Evolutionary conservation across 1,140 invertebrate species (phyloP), one percentile per base, ranked within the genome.

Genomic region (Gonioctena quinquepunctata): DNA sequence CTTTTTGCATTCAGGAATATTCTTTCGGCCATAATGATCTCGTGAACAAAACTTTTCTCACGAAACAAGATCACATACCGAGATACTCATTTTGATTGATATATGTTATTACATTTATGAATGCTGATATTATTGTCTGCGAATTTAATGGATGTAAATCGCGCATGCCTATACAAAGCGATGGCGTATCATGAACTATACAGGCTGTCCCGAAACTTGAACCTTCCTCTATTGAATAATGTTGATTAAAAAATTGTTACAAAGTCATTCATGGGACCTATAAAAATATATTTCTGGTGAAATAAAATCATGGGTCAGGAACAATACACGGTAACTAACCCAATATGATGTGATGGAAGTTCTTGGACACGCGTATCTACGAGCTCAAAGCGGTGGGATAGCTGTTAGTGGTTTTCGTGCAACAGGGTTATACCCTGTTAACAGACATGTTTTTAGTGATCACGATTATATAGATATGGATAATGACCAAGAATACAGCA

Each of bases 181-280:
- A n/a, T n/a, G n/a, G n/a, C n/a, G n/a, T n/a, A n/a, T n/a, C n/a
- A n/a, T n/a, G n/a, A n/a, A n/a, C n/a, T n/a, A n/a, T n/a, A n/a
- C n/a, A n/a, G n/a, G n/a, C n/a, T n/a, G n/a, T n/a, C n/a, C n/a
- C n/a, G n/a, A n/a, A n/a, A n/a, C n/a, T n/a, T n/a, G n/a, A n/a
- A n/a, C n/a, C n/a, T n/a, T n/a, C n/a, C n/a, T n/a, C n/a, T n/a
- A n/a, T n/a, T n/a, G n/a, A n/a, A n/a, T n/a, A n/a, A n/a, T n/a
- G n/a, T n/a, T n/a, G n/a, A n/a, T n/a, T n/a, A n/a, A n/a, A n/a
- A 84, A 67, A 80, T 82, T 19, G 56, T 82, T 6, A 83, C 82
- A 63, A 68, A 75, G 13, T 48, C 71, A 16, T 76, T 83, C 56
- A 81, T 82, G 73, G 64, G 67, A 18, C 73, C 78, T 8, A 26